Conservation (phyloP, 2,113 vertebrate species). For the Acrocephalus arundinaceus region DNA sequence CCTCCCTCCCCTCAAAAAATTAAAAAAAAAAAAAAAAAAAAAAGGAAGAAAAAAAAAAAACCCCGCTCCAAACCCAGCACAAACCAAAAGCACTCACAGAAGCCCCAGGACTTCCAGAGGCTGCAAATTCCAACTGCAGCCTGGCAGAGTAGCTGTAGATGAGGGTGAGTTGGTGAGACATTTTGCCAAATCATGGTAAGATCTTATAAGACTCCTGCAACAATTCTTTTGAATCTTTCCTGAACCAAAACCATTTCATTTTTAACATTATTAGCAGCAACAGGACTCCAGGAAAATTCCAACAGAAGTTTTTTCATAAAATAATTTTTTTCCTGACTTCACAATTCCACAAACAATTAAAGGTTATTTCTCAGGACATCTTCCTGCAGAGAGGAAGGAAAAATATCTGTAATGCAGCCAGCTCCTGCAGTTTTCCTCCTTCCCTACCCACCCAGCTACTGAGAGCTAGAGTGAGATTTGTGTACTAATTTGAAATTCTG, state of each 20-base stretch:
- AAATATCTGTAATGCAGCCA: background rate
- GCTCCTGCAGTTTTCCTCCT: background rate
- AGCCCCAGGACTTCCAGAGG: background rate
- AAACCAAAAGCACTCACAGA: background rate
- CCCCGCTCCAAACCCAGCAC: rapidly evolving
- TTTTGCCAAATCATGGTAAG: background rate
- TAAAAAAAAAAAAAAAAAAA: background rate
- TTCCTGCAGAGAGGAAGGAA: background rate
- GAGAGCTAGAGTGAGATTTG: background rate
- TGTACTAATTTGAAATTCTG: background rate
- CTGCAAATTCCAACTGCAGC: background rate
- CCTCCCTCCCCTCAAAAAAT: background rate
- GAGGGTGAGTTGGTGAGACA: background rate
- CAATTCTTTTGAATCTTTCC: background rate
- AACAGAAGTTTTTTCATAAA: background rate
- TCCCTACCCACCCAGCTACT: background rate
- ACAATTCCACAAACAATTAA: background rate
- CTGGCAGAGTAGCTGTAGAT: background rate
- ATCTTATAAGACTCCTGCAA: background rate
- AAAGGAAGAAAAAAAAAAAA: too few relatives aligned
- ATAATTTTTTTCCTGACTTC: background rate
- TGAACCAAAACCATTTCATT: background rate
- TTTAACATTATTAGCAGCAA: background rate
- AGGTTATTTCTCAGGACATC: background rate
- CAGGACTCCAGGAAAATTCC: background rate